Base-by-base conservation (phyloP, 2,113 vertebrate species). In the Aegotheles bennettii region DNA sequence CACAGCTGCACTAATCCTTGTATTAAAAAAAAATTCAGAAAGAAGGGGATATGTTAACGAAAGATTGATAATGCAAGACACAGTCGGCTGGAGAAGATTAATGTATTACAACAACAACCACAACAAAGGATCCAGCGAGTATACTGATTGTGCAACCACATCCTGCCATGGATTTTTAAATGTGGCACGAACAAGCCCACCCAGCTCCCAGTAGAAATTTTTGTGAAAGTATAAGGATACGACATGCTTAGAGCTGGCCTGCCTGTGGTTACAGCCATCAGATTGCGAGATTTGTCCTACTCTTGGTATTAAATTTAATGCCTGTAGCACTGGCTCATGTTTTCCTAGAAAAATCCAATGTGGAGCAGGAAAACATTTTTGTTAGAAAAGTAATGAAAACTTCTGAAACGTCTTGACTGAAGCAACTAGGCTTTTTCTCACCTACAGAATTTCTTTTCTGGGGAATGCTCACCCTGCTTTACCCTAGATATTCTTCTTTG, bases 1-100 rank as follows among this genome's bases (percentile, higher is more conserved):
- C 88, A 92, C 95, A 97, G 97, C 94, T 97, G 95, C 71, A 67
- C 77, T 93, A 93, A 81, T 94, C 91, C 75, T 89, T 76, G 60
- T 74, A 85, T 81, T 63, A 69, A 68, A 77, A 80, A 90, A 61
- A 67, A 63, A 47, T 7, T 40, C 54, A 61, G 82, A 54, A 92
- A 40, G 76, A 79, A 54, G 68, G 47, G 47, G 48, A 5, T 86
- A 63, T 87, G 43, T 84, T 94, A 90, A 95, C 91, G 92, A 69
- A 89, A 87, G 69, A 84, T 50, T 89, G 93, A 89, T 92, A 96
- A 94, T 87, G 68, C 80, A 35, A 84, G 71, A 33, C 71, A 71
- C 86, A 78, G 89, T 94, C 76, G 84, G 65, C 93, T 94, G 82
- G 71, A 95, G 85, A 71, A 93, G 93, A 94, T 96, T 29, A 93